These are phyloP conservation scores for Ginglymostoma cirratum DNA, from an alignment of 2,113 vertebrate genomes.

Conservation along the genomic window DNA sequence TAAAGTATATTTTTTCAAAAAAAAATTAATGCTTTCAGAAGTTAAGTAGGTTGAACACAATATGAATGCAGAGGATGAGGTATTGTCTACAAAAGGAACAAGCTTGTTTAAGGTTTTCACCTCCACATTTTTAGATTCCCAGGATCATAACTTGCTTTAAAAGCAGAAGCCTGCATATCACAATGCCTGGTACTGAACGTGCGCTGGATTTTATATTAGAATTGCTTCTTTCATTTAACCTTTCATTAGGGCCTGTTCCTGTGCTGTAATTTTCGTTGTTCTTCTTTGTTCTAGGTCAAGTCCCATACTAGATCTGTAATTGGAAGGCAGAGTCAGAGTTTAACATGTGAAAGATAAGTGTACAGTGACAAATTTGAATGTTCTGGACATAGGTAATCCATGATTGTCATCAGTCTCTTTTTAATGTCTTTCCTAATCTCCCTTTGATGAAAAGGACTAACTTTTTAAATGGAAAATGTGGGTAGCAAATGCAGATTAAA, in stretches of 20 bases:
- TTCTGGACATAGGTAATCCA: not conserved
- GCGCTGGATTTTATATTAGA: not conserved
- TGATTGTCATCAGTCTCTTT: not conserved
- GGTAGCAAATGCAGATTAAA: not conserved
- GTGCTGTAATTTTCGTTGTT: too few relatives aligned
- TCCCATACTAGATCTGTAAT: not conserved
- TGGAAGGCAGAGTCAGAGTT: not conserved
- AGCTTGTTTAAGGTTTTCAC: not conserved
- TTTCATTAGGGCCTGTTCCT: too few relatives aligned
- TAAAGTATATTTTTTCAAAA: too few relatives aligned
- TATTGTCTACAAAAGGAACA: not conserved
- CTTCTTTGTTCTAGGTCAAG: not conserved
- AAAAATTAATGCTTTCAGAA: too few relatives aligned
- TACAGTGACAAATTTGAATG: not conserved
- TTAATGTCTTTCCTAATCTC: not conserved
- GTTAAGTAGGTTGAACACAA: not conserved
- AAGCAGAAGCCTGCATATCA: not conserved
- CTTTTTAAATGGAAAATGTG: not conserved
- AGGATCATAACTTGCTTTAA: not conserved
- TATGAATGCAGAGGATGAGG: not conserved
- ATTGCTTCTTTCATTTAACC: not conserved
- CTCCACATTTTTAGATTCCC: not conserved
- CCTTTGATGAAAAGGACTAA: not conserved
- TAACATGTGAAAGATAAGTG: not conserved
- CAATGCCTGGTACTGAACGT: not conserved